A percentile compares a stretch with the other conserved stretches of the same genome.
Conservation (phyloP, 2,113 vertebrate species). For the Chrysochloris asiatica region DNA sequence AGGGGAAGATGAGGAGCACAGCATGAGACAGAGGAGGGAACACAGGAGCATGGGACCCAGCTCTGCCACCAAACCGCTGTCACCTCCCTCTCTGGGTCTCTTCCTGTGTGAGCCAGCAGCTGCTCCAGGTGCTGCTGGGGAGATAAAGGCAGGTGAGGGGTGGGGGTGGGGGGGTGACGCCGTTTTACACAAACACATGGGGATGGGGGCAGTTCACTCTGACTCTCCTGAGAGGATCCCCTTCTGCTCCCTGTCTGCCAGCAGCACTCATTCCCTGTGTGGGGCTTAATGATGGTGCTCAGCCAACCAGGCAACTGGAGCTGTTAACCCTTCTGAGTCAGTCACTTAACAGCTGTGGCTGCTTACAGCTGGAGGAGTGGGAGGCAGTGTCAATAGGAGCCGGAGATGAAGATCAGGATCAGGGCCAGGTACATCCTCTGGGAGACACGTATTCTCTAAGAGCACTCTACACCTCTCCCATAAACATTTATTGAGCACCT, state of each 20-base stretch:
- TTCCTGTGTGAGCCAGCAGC: not conserved
- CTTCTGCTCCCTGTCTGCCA: not conserved
- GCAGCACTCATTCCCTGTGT: not conserved
- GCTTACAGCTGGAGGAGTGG: not conserved
- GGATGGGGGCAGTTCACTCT: not conserved
- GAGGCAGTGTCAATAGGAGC: not conserved
- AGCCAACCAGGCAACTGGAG: not conserved
- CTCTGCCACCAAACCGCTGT: rapidly evolving
- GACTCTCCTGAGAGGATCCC: not conserved
- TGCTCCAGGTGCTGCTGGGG: not conserved
- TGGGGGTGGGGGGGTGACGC: not conserved
- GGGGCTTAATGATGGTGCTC: not conserved
- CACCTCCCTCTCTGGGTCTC: rapidly evolving
- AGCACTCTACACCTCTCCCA: not conserved
- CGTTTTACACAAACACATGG: not conserved
- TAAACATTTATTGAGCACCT: not conserved
- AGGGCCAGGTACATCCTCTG: not conserved
- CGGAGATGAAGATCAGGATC: not conserved
- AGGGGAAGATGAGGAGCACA: not conserved
- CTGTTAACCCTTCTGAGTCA: not conserved
- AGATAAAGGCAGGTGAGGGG: not conserved
- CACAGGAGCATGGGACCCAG: too few species aligned
- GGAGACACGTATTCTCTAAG: not conserved
- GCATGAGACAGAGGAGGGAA: not conserved
- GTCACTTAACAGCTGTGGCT: not conserved